A percentile compares a stretch with the other conserved stretches of the same genome.
phyloP scores from a whole-genome alignment of 2,797 vertebrate species.

The Pangasius djambal region DNA sequence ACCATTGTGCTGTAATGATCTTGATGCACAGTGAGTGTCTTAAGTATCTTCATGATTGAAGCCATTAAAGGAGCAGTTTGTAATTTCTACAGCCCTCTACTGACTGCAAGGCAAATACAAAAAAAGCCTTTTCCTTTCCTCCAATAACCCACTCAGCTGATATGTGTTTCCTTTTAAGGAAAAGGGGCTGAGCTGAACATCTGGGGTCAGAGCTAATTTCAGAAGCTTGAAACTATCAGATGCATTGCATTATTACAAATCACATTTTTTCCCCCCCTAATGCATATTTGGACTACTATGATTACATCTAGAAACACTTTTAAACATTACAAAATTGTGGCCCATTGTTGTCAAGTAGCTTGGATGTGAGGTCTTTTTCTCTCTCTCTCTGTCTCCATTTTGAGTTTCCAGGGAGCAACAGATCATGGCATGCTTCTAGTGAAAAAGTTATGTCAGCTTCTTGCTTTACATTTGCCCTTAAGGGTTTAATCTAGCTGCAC shows the following conservation, averaged over 20 bases:
- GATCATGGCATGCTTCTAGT: neutral
- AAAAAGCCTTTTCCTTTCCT: neutral
- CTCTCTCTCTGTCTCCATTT: neutral
- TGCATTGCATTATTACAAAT: neutral
- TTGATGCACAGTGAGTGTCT: neutral
- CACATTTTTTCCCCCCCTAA: neutral
- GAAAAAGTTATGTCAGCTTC: slow-evolving; percentile 23
- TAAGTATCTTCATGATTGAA: neutral
- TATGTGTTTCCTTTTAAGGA: neutral
- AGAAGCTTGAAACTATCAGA: neutral
- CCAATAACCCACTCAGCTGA: neutral
- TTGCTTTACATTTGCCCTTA: slow-evolving; percentile 40
- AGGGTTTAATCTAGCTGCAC: slow-evolving; percentile 36
- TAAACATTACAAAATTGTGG: neutral
- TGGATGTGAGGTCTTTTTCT: no score
- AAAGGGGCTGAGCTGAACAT: no score
- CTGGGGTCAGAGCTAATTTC: neutral
- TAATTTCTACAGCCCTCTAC: neutral
- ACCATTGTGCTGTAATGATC: neutral
- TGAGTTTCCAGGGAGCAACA: neutral
- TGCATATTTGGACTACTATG: neutral
- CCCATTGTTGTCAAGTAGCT: neutral
- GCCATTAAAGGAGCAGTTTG: neutral
- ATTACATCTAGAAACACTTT: neutral
- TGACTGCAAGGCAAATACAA: neutral